Evolutionary conservation across 2,113 vertebrate species (phyloP).

Genomic region (Psephotus haematonotus): DNA sequence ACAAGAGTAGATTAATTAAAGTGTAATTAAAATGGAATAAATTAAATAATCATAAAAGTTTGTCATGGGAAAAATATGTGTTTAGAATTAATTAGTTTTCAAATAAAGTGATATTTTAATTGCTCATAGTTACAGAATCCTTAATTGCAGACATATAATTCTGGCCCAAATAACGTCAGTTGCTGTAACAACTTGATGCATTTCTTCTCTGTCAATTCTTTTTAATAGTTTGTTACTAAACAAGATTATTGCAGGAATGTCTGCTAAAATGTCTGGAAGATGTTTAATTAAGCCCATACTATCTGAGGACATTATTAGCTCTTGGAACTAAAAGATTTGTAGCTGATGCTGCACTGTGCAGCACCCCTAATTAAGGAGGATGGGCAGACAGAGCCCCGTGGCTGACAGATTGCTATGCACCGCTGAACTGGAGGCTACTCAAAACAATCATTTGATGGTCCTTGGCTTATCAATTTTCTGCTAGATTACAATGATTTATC

Average conservation of each 20-base stretch:
- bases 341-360: not conserved
- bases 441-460: not conserved
- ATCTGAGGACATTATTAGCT: slow-evolving; percentile 46
- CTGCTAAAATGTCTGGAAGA: slow-evolving; percentile 60
- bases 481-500: slow-evolving; percentile 17
- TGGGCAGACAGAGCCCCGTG: slow-evolving; percentile 65
- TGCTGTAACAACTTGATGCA: slow-evolving; percentile 73
- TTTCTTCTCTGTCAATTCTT: slow-evolving; percentile 68
- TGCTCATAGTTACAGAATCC: slow-evolving; percentile 75
- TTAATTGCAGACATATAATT: slow-evolving; percentile 77
- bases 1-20: slow-evolving; percentile 81
- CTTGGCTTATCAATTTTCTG: slow-evolving; percentile 30
- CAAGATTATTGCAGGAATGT: slow-evolving; percentile 57
- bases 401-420: slow-evolving; percentile 76
- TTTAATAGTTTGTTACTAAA: slow-evolving; percentile 53
- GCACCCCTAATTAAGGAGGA: slow-evolving; percentile 79
- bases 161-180: slow-evolving; percentile 59
- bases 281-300: slow-evolving; percentile 51
- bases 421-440: slow-evolving; percentile 10
- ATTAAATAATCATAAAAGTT: slow-evolving; percentile 76
- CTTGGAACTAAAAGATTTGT: slow-evolving; percentile 17
- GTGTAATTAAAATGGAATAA: slow-evolving; percentile 82
- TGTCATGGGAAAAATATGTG: slow-evolving; percentile 84
- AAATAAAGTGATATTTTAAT: slow-evolving; percentile 80
- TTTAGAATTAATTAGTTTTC: slow-evolving; percentile 82